Percentiles rank a stretch among this genome's conserved stretches.
phyloP scores from a whole-genome alignment of 92 coral and sea anemone genomes.

The Hydrozoanthus gracilis region DNA sequence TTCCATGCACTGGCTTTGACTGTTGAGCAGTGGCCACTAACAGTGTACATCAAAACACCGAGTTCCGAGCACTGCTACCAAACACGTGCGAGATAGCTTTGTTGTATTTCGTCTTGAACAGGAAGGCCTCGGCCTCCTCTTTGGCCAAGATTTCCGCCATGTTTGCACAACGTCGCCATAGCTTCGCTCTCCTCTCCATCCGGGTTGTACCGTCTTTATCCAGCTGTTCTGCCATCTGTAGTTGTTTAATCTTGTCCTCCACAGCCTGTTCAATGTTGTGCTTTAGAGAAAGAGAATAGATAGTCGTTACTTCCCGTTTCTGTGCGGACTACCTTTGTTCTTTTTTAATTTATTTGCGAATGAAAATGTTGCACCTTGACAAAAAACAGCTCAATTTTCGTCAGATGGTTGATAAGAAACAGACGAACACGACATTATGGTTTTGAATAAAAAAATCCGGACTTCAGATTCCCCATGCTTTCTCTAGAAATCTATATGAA shows the following conservation, averaged over 20 bases:
- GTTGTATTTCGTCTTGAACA: constrained; percentile 83
- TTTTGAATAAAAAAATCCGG: too few relatives aligned
- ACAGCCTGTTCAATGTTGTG: constrained; percentile 82
- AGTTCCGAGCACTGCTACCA: constrained; percentile 55
- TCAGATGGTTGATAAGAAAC: too few relatives aligned
- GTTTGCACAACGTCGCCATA: constrained; percentile 96
- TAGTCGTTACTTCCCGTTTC: neutral
- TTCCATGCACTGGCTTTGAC: too few relatives aligned
- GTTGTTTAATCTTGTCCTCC: constrained; percentile 71
- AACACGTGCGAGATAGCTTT: constrained; percentile 77
- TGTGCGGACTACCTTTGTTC: neutral
- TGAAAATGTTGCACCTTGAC: too few relatives aligned
- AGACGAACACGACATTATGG: too few relatives aligned
- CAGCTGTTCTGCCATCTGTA: constrained; percentile 83
- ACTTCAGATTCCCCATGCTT: too few relatives aligned
- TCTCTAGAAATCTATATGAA: neutral
- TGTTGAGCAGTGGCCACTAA: too few relatives aligned
- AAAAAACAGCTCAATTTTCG: too few relatives aligned
- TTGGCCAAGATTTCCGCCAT: constrained; percentile 97
- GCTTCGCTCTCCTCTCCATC: constrained; percentile 80
- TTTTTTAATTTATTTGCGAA: too few relatives aligned
- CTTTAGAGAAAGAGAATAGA: constrained; percentile 35
- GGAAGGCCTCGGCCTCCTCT: constrained; percentile 84
- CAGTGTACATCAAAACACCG: too few relatives aligned
- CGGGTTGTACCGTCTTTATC: constrained; percentile 75